These are phyloP conservation scores for Cryptocephalus moraei DNA, from an alignment of 2,888 invertebrate species.

Conservation along the genomic window DNA sequence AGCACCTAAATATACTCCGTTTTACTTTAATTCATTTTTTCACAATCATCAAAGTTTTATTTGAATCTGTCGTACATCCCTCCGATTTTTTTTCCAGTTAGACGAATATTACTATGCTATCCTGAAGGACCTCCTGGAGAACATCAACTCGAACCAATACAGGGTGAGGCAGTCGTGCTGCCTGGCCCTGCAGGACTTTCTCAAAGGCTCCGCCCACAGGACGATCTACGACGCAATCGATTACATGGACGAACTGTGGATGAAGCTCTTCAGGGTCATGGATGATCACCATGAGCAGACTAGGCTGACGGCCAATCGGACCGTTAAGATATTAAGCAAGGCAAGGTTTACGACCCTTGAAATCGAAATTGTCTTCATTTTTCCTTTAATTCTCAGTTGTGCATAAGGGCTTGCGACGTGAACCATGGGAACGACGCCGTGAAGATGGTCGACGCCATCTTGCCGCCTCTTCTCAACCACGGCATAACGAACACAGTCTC, in stretches of 20 bases:
- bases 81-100: conserved; percentile 46
- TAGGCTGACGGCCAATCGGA: conserved; percentile 60
- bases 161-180: conserved; percentile 87
- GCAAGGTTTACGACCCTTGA: conserved; percentile 33
- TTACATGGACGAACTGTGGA: conserved; percentile 59
- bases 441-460: conserved; percentile 58
- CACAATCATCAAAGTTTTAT: too few relatives aligned
- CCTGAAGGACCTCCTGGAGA: conserved; percentile 65
- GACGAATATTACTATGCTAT: conserved; percentile 75
- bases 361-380: not conserved
- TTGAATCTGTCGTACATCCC: not conserved
- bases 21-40: not conserved
- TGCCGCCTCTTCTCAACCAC: conserved; percentile 70
- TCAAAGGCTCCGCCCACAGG: conserved; percentile 48
- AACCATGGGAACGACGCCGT: conserved; percentile 63
- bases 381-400: conserved; percentile 49
- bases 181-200: conserved; percentile 73
- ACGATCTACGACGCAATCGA: conserved; percentile 35
- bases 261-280: conserved; percentile 78
- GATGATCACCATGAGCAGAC: conserved; percentile 92
- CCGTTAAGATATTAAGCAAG: conserved; percentile 63
- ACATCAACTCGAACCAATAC: conserved; percentile 79
- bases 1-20: too few relatives aligned
- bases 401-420: conserved; percentile 59
- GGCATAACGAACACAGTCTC: conserved; percentile 72